Conservation (phyloP, 2,888 invertebrate genomes). For the Dolomedes plantarius region DNA sequence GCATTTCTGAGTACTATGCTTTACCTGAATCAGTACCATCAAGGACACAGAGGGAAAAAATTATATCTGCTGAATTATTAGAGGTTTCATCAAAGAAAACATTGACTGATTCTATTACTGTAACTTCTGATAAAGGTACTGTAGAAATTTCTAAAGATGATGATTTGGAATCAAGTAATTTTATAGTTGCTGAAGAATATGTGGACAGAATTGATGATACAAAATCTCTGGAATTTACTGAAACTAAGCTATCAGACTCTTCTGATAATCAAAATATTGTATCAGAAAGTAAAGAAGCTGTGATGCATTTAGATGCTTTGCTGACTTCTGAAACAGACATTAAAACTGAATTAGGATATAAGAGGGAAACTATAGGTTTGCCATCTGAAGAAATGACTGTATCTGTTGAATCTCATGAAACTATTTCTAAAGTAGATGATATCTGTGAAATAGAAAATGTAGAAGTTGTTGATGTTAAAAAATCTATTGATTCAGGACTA, state of each 20-base stretch:
- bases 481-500: too few species aligned
- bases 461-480: too few species aligned
- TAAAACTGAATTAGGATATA: neutral
- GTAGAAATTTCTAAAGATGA: constrained; percentile 29
- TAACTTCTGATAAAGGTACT: neutral
- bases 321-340: neutral
- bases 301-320: neutral
- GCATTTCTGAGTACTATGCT: constrained; percentile 19
- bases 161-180: constrained; percentile 17
- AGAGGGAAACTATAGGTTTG: too few species aligned
- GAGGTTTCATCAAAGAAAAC: neutral
- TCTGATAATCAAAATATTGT: too few species aligned
- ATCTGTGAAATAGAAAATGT: too few species aligned
- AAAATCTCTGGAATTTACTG: neutral
- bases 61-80: neutral
- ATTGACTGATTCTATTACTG: neutral
- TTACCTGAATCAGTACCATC: neutral
- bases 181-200: too few species aligned
- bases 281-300: neutral
- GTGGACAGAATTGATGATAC: neutral
- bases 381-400: neutral
- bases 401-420: neutral
- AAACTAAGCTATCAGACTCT: too few species aligned
- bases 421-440: neutral
- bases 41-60: neutral